Percentiles rank a stretch among this genome's conserved stretches.
phyloP scores from a whole-genome alignment of 2,888 invertebrate genomes.

The Stramonita haemastoma region DNA sequence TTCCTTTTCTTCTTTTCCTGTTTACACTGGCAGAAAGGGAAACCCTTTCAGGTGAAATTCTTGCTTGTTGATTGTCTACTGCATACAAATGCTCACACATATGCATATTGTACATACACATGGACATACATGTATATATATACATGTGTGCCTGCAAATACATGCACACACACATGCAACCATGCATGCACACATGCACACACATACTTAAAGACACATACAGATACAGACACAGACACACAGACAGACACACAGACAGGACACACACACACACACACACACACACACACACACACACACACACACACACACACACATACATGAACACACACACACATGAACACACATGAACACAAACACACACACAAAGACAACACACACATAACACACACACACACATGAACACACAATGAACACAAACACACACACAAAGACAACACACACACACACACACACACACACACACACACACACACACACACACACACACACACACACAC shows the following conservation, averaged over 20 bases:
- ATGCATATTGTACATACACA: too few relatives aligned
- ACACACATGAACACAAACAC: background rate
- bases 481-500: background rate
- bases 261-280: too few relatives aligned
- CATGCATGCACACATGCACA: background rate
- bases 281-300: too few relatives aligned
- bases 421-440: too few relatives aligned
- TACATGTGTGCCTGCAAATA: background rate
- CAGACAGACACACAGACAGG: background rate
- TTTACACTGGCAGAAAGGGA: too few relatives aligned
- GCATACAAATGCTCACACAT: background rate
- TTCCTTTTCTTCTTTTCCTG: too few relatives aligned
- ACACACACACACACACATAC: too few relatives aligned
- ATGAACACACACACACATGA: too few relatives aligned
- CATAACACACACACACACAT: background rate
- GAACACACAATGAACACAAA: too few relatives aligned
- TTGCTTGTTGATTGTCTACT: background rate
- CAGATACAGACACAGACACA: background rate
- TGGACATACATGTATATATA: background rate
- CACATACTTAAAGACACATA: background rate
- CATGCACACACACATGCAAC: background rate
- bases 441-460: background rate
- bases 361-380: too few relatives aligned
- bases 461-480: background rate
- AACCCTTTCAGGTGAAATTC: background rate